Evolutionary conservation across 2,888 invertebrate genomes (phyloP), one percentile per base, ranked within the genome.

Genomic region (Sphinx pinastri): DNA sequence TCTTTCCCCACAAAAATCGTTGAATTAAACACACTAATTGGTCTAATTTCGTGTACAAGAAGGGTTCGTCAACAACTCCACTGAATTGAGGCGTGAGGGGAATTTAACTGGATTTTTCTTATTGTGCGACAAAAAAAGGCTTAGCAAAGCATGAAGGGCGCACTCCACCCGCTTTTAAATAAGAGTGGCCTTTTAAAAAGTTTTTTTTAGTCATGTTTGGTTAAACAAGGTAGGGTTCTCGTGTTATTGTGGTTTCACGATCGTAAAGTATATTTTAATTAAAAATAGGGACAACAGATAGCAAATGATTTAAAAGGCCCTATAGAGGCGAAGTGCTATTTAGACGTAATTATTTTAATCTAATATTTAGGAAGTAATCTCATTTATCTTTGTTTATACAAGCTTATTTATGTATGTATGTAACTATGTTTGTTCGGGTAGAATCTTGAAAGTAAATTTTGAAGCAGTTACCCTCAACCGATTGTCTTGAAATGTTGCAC

Each of bases 81-180:
- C 71, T 55, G 19, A 70, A 63, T 63, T 49, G 68, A 49, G 72
- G 77, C 80, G 79, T 80, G 80, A 76, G 66, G 14, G 14, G 77
- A 79, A 79, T 79, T 72, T 54, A 57, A 70, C 70, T 58, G 67
- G 55, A 68, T 72, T 73, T 78, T 78, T 80, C 76, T 72, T 73
- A 68, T 73, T 75, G 55, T 68, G 68, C 49, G 63, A 54, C 63
- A 69, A 69, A 69, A 63, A 63, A 54, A 57, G 69, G 49, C 57
- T 69, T 69, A 63, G 60, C 63, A 69, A 60, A 69, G 52, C 69
- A 45, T 69, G 45, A 25, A 69, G 69, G 60, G 69, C 69, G 60
- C 19, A 69, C 69, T 69, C 69, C 51, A 52, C 38, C 69, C 71
- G 63, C 68, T 68, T 71, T 68, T 68, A 71, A 57, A 71, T 54